Evolutionary conservation across 92 coral and sea anemone genomes (phyloP), one percentile per base, ranked within the genome.

Genomic region (Diadumene lineata): DNA sequence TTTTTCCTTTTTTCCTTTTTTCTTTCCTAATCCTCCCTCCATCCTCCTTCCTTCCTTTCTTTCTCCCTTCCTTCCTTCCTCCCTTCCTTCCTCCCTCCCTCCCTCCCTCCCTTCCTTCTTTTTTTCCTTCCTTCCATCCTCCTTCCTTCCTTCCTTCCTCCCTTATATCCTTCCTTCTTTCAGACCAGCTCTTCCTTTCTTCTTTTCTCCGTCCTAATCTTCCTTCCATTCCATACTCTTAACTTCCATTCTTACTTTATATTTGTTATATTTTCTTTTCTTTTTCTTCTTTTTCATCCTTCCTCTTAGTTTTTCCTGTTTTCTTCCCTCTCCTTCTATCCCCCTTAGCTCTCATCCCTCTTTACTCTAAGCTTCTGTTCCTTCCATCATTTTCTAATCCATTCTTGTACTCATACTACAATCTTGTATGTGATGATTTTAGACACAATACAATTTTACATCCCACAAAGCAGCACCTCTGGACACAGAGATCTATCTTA

Each of bases 401-500:
- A n/a, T n/a, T n/a, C n/a, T n/a, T n/a, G n/a, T n/a, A n/a, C n/a
- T n/a, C n/a, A n/a, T n/a, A n/a, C n/a, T n/a, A n/a, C n/a, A n/a
- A n/a, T n/a, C n/a, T n/a, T n/a, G 29, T 34, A 1, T 65, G 29
- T 21, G 2, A 17, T 53, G 24, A 33, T 76, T 58, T 3, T 66
- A 79, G 84, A 50, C 70, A 1, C 78, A 79, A 66, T 70, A 79
- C 72, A 43, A 38, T 9, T 16, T 23, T 7, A 7, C 50, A 19
- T 23, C 23, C 11, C 18, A n/a, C 0, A 71, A 61, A 25, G 78
- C 32, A 23, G 61, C 84, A 27, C 84, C 84, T 1, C 34, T 79
- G 1, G 84, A 72, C 72, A 79, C 77, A 0, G 69, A 60, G 19
- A 43, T 79, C 44, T 79, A 79, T 60, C 77, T 79, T 43, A 72